Evolutionary conservation across 1,140 invertebrate species (phyloP).

Genomic region (Drosophila nigrodunni): DNA sequence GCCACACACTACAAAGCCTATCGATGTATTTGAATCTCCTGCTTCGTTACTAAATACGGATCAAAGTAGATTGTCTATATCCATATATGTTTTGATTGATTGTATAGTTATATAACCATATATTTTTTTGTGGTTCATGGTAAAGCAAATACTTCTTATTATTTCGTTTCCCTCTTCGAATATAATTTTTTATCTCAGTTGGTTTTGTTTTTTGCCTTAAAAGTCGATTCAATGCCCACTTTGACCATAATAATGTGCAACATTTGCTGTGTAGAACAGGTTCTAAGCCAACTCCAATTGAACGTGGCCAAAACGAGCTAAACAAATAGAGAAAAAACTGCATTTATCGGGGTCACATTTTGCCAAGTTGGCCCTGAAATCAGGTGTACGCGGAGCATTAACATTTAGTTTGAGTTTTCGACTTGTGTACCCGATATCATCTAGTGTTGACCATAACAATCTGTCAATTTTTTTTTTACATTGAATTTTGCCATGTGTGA

Average conservation of each 20-base stretch:
- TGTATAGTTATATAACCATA: constrained; percentile 9
- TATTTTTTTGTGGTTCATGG: constrained; percentile 41
- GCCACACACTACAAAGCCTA: no score
- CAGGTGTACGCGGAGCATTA: constrained; percentile 36
- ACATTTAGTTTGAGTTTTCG: background rate
- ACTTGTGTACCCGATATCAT: background rate
- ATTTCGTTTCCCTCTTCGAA: constrained; percentile 19
- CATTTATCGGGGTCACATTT: constrained; percentile 63
- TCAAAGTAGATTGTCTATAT: background rate
- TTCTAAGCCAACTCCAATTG: constrained; percentile 29
- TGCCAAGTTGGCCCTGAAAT: constrained; percentile 64
- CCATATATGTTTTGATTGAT: background rate
- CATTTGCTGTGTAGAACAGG: constrained; percentile 36
- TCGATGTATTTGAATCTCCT: no score
- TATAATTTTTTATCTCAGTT: constrained; percentile 13
- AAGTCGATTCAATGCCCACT: constrained; percentile 52
- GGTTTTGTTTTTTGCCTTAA: constrained; percentile 12
- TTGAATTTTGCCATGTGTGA: background rate
- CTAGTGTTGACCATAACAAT: background rate
- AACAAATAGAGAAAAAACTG: constrained; percentile 1
- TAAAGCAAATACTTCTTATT: constrained; percentile 6
- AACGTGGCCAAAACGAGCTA: constrained; percentile 14
- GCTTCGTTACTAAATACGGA: background rate
- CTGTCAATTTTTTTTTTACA: background rate
- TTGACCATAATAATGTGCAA: constrained; percentile 57